phyloP scores from a whole-genome alignment of 2,113 vertebrate genomes.

The Reinhardtius hippoglossoides region DNA sequence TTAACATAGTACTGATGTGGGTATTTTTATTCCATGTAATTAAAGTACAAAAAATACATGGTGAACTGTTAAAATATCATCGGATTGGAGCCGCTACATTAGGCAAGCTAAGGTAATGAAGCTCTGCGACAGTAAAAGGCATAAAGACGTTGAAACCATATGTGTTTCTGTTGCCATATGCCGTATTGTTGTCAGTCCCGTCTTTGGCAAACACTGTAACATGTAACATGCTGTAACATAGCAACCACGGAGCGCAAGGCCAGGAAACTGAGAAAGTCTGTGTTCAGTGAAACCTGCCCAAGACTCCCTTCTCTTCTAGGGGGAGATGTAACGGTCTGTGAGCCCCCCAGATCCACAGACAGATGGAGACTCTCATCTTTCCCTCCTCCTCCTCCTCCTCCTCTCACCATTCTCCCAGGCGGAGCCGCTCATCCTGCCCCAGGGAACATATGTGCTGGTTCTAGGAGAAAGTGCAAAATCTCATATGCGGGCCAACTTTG shows the following conservation, averaged over 20 bases:
- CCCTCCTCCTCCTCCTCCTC: slow-evolving; percentile 34
- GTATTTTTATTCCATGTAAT: neutral
- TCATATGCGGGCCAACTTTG: slow-evolving; percentile 58
- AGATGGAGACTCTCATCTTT: slow-evolving; percentile 73
- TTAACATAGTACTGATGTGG: neutral
- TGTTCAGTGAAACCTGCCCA: slow-evolving; percentile 52
- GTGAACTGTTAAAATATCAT: neutral
- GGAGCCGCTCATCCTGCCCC: slow-evolving; percentile 60
- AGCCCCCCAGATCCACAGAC: slow-evolving; percentile 69
- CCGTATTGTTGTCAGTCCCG: slow-evolving; percentile 40
- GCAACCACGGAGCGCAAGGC: slow-evolving; percentile 43
- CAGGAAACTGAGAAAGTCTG: slow-evolving; percentile 35
- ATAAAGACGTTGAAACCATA: slow-evolving; percentile 8
- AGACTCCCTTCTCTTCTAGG: slow-evolving; percentile 49
- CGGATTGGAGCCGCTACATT: neutral
- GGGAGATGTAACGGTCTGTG: slow-evolving; percentile 63
- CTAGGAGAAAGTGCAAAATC: slow-evolving; percentile 49
- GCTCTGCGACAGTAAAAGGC: neutral
- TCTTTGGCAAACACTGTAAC: slow-evolving; percentile 46
- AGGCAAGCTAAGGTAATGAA: neutral
- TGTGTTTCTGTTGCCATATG: slow-evolving; percentile 56
- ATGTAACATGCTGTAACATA: slow-evolving; percentile 2
- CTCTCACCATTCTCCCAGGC: slow-evolving; percentile 63
- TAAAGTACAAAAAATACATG: neutral
- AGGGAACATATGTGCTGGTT: slow-evolving; percentile 74